A percentile compares a stretch with the other conserved stretches of the same genome.
phyloP scores from a whole-genome alignment of 2,888 invertebrate genomes.

The Pterostichus niger region DNA sequence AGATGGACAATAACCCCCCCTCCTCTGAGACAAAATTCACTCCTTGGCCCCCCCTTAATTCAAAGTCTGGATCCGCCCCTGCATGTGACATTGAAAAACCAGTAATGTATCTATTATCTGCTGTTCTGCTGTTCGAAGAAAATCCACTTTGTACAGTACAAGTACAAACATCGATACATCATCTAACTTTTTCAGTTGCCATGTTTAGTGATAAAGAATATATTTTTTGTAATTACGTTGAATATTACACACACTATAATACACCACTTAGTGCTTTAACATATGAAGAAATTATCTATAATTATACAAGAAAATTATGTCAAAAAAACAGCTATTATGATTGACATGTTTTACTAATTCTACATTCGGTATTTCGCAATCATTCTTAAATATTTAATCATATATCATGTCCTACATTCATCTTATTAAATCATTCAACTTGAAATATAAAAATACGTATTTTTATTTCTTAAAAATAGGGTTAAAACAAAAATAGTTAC shows the following conservation, averaged over 20 bases:
- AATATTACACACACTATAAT: background rate
- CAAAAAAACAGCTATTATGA: background rate
- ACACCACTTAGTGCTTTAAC: background rate
- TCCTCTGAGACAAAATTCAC: too few relatives aligned
- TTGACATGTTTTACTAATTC: background rate
- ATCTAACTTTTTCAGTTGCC: background rate
- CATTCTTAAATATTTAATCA: background rate
- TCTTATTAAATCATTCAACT: too few relatives aligned
- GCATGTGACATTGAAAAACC: background rate
- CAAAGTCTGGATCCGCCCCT: too few relatives aligned
- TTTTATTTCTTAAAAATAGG: too few relatives aligned
- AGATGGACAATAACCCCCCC: too few relatives aligned
- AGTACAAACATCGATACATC: background rate
- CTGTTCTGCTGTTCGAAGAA: background rate
- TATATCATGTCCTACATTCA: too few relatives aligned
- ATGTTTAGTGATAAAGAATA: conserved; percentile 9
- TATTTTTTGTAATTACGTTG: background rate
- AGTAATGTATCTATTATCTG: background rate
- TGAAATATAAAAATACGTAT: too few relatives aligned
- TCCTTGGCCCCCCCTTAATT: too few relatives aligned
- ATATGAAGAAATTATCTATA: conserved; percentile 6
- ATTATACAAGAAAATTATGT: background rate
- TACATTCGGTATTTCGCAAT: background rate
- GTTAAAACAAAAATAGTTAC: too few relatives aligned
- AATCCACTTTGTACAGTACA: background rate